Base-by-base conservation (phyloP, 2,888 invertebrate species). In the Drosophila putrida region DNA sequence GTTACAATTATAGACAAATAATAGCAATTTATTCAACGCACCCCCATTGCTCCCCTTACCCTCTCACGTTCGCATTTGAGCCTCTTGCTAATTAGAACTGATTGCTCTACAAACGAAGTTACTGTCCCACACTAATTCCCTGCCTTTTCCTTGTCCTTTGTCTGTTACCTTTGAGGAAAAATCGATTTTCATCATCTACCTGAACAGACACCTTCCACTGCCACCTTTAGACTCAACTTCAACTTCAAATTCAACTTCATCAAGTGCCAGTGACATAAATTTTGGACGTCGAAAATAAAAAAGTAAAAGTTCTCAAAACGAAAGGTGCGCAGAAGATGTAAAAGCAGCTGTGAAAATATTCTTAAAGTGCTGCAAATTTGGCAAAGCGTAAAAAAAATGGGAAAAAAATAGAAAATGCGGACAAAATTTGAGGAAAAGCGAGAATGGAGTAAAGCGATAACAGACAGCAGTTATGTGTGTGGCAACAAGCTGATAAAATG, bases 21-120 rank as follows among this genome's bases (percentile, higher is more conserved):
- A 89, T 75, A 57, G 82, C 85, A 81, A 88, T 81, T 83, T 87
- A 84, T 78, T 81, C 81, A 66, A 53, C 46, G 35, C 41, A 54
- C 50, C 41, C 64, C 25, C 27, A 10, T 6, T 25, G 31, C 31
- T 46, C n/a, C 41, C 55, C 25, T 46, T 54, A 15, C 31, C 10
- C 28, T 15, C 10, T 6, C 31, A 9, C 47, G 3, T 15, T 47
- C 28, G 2, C 46, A 31, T 27, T 20, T 43, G 35, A 51, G 60
- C 63, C 67, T 41, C 43, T 38, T 66, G 71, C 88, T 87, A 83
- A 89, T 84, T 84, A 89, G 89, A 84, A 71, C 71, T 85, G 86
- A 82, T 88, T 82, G 83, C 80, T 59, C 33, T 68, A 76, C 86
- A 82, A 82, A 86, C 80, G 80, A 80, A 88, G 68, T 86, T 47